phyloP scores from a whole-genome alignment of 2,113 vertebrate genomes.

The Forbesichthys agassizii region DNA sequence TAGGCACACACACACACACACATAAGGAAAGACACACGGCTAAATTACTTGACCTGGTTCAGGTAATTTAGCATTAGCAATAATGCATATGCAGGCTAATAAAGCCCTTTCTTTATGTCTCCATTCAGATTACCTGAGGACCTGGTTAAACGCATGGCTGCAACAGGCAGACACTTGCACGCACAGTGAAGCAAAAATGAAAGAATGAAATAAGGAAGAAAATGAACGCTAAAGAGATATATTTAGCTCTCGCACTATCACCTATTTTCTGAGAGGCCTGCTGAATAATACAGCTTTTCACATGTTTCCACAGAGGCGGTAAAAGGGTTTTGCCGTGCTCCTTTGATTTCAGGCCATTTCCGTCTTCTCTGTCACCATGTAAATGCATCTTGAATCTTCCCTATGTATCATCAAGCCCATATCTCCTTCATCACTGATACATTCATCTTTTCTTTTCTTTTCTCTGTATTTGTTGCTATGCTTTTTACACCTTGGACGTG shows the following conservation, averaged over 20 bases:
- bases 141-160: not conserved
- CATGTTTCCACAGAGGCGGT: slow-evolving; percentile 37
- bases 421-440: not conserved
- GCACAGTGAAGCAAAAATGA: slow-evolving; percentile 30
- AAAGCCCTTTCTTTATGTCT: not conserved
- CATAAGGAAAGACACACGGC: not conserved
- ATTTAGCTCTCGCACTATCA: slow-evolving; percentile 53
- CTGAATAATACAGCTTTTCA: slow-evolving; percentile 67
- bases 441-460: not conserved
- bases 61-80: slow-evolving; percentile 6
- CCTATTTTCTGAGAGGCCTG: slow-evolving; percentile 24
- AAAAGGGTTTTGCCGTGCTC: slow-evolving; percentile 74
- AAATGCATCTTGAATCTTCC: slow-evolving; percentile 14
- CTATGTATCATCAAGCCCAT: not conserved
- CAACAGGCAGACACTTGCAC: not conserved
- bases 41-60: not conserved
- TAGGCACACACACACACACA: slow-evolving; percentile 2
- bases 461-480: not conserved
- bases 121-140: not conserved
- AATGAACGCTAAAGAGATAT: slow-evolving; percentile 8
- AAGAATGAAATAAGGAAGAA: slow-evolving; percentile 16
- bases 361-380: slow-evolving; percentile 31
- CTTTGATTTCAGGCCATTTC: slow-evolving; percentile 46
- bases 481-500: not conserved
- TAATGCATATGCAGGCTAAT: too few relatives aligned